Conservation (phyloP, 2,888 invertebrate species). For the Dermolepida albohirtum region DNA sequence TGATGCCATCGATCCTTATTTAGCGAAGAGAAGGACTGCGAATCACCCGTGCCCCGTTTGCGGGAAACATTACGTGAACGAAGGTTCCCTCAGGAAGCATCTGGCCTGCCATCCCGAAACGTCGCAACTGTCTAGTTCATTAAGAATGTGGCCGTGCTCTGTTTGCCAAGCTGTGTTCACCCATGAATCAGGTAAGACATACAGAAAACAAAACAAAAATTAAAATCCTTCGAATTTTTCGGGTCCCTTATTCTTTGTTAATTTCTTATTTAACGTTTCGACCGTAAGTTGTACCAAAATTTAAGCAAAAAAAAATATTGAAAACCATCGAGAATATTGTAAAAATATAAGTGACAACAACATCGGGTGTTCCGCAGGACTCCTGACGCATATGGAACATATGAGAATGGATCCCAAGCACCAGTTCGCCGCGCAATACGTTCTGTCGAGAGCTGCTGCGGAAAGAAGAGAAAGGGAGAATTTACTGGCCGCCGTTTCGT, state of each 20-base stretch:
- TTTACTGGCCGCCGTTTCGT: conserved; percentile 72
- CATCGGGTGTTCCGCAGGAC: conserved; percentile 71
- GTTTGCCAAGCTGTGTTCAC: conserved; percentile 96
- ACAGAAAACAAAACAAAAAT: neutral
- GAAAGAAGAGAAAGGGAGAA: conserved; percentile 88
- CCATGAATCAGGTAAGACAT: conserved; percentile 85
- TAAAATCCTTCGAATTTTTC: neutral
- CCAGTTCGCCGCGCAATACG: conserved; percentile 95
- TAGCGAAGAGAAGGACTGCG: conserved; percentile 93
- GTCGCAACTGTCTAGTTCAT: conserved; percentile 74
- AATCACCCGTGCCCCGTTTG: conserved; percentile 96
- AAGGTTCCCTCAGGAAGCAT: conserved; percentile 92
- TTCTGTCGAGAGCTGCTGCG: conserved; percentile 89
- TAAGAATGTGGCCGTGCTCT: conserved; percentile 96
- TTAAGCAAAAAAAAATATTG: neutral
- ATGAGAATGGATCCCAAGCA: conserved; percentile 98
- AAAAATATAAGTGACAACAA: neutral
- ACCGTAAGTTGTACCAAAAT: conserved; percentile 38
- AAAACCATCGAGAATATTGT: neutral
- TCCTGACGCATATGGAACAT: conserved; percentile 94
- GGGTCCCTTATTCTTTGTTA: conserved; percentile 20
- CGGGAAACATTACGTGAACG: conserved; percentile 95
- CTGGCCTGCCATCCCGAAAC: conserved; percentile 94
- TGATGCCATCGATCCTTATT: conserved; percentile 82
- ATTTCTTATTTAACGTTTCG: conserved; percentile 25